A percentile compares a stretch with the other conserved stretches of the same genome.
Conservation (phyloP, 2,113 vertebrate species). For the Prietella phreatophila region DNA sequence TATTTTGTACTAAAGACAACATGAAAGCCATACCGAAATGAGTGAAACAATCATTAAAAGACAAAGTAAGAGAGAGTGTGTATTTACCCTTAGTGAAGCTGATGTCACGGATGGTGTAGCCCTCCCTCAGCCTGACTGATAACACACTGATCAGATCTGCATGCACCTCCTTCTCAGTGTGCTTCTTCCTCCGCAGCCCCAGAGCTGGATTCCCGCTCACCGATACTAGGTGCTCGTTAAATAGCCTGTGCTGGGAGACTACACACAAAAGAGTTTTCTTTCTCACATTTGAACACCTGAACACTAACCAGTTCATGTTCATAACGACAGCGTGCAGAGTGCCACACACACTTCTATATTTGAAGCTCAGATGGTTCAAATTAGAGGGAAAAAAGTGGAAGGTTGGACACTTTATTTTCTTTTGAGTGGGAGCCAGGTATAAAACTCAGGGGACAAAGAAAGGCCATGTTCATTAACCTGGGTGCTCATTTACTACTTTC, state of each 20-base stretch:
- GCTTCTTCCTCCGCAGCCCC: slow-evolving; percentile 92
- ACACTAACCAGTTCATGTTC: background rate
- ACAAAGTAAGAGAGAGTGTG: background rate
- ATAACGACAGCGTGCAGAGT: background rate
- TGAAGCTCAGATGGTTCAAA: background rate
- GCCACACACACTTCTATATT: background rate
- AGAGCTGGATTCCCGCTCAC: slow-evolving; percentile 92
- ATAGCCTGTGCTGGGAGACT: slow-evolving; percentile 94
- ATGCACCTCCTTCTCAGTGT: slow-evolving; percentile 92
- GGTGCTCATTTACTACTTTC: background rate
- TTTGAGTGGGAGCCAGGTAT: background rate
- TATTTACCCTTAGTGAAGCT: slow-evolving; percentile 86
- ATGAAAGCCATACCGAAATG: background rate
- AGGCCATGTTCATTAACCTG: background rate
- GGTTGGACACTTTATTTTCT: background rate
- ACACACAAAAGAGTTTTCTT: slow-evolving; percentile 18
- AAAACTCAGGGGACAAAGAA: background rate
- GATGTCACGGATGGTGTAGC: slow-evolving; percentile 94
- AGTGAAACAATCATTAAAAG: background rate
- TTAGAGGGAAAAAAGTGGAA: background rate
- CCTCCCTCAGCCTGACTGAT: slow-evolving; percentile 91
- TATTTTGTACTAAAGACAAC: background rate
- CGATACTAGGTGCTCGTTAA: slow-evolving; percentile 95
- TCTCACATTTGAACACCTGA: background rate
- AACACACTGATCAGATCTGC: slow-evolving; percentile 91